Percentiles rank a stretch among this genome's conserved stretches.
Conservation (phyloP, 2,888 invertebrate species). For the Ochropleura leucogaster region DNA sequence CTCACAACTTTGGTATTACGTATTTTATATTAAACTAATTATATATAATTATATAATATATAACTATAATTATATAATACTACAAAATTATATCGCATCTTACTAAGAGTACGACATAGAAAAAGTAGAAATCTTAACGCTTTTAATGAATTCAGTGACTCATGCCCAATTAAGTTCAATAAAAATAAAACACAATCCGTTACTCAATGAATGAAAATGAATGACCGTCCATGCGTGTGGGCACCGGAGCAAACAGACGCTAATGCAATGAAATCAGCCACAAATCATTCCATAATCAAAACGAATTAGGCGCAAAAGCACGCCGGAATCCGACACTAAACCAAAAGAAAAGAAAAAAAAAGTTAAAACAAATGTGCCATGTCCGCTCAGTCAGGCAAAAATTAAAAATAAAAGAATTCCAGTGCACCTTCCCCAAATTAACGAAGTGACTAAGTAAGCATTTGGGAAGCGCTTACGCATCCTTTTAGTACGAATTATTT, state of each 20-base stretch:
- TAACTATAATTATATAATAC: no score
- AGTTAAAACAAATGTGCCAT: constrained; percentile 50
- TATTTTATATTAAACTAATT: not conserved
- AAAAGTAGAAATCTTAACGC: constrained; percentile 30
- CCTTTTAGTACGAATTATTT: constrained; percentile 72
- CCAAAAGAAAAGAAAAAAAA: constrained; percentile 37
- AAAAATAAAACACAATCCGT: constrained; percentile 68
- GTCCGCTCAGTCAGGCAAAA: constrained; percentile 46
- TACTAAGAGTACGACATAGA: not conserved
- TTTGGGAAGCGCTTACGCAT: constrained; percentile 74
- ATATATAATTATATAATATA: no score
- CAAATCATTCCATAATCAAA: constrained; percentile 79
- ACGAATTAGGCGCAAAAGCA: constrained; percentile 75
- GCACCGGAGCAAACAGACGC: constrained; percentile 67
- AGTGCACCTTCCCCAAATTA: constrained; percentile 75
- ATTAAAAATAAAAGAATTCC: constrained; percentile 60
- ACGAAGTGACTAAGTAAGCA: constrained; percentile 79
- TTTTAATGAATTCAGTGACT: constrained; percentile 51
- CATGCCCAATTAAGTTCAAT: constrained; percentile 68
- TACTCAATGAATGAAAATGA: constrained; percentile 74
- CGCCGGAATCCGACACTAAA: constrained; percentile 60
- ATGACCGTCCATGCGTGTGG: constrained; percentile 69
- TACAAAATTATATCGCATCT: not conserved
- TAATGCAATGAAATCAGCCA: constrained; percentile 74
- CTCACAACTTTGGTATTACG: not conserved